Evolutionary conservation across 1,140 invertebrate genomes (phyloP), one percentile per base, ranked within the genome.

Genomic region (Pogonus chalceus): DNA sequence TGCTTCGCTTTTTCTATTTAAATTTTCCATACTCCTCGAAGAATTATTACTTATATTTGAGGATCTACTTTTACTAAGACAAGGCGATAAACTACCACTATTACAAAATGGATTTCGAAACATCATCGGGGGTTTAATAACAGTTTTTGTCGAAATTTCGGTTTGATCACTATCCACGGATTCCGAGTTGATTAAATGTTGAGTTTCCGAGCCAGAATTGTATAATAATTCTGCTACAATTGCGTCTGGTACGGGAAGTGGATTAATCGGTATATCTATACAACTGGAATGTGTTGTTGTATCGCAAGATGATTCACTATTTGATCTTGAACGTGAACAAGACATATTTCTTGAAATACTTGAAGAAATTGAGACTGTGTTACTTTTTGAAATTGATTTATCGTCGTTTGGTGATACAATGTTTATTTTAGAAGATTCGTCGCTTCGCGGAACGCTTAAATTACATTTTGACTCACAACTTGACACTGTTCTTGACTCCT

Each of bases 91-190:
- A 23, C 9, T 21, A 49, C 21, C 22, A 23, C 3, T 22, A 21
- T 72, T 67, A 23, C 71, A n/a, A n/a, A n/a, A 66, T 26, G 68
- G 58, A 55, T 76, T 76, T 26, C 72, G 60, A 62, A 78, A 79
- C 72, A 78, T 76, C 2, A 70, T 70, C 2, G 77, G 76, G 1
- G 78, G 78, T 63, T 77, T 76, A 31, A 80, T 63, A 20, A 78
- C 60, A 47, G 58, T 58, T 50, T 56, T 58, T 20, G 64, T 57
- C 48, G 62, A 62, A 22, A 60, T 57, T 58, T 67, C 62, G 39
- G 57, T 64, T 2, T 60, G n/a, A 60, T 65, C 63, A 51, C 62
- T 63, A 9, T 62, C 64, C 2, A 58, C 55, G 2, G 65, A 66
- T 53, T 65, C 62, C 4, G 64, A 62, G 46, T 59, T 58, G 18